Evolutionary conservation across 1,140 invertebrate genomes (phyloP), one percentile per base, ranked within the genome.

Genomic region (Drosophila arizonae): DNA sequence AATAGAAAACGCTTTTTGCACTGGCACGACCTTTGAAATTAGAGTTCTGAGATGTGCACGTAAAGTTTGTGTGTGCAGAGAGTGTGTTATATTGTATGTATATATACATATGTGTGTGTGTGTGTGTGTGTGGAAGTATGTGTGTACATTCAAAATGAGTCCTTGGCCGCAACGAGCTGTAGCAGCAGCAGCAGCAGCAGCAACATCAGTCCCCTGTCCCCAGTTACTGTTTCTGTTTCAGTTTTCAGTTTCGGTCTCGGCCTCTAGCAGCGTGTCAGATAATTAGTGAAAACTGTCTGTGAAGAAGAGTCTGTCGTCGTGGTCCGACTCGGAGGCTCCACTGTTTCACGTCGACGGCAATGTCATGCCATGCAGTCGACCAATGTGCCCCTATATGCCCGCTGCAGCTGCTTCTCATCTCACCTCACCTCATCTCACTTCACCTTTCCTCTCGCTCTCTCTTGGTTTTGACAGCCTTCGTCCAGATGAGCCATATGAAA

Each of bases 271-370:
- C 76, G 72, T 86, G 82, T 86, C 82, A 82, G 84, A 87, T 87
- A 87, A 87, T 87, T 87, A 88, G 82, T 87, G 82, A 87, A 87
- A 87, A 87, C 82, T 88, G 82, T 87, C 82, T 87, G 84, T 87
- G 79, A 88, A 87, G 82, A 87, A 88, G 58, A 62, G 71, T 62
- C 72, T 71, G 46, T 56, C 67, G 67, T 63, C 52, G 72, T 72
- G 52, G 57, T 57, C 71, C 71, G 54, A 63, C 71, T 77, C 68
- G 62, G 74, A 79, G 45, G 65, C 79, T 74, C 81, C 74, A 41
- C 58, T 21, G 48, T 41, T 79, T 54, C 64, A 61, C 62, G 65
- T 50, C 48, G 48, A 71, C 67, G 50, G 71, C 71, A 69, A 73
- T 73, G 71, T 73, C 65, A 73, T 9, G 28, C 57, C 57, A 51